A percentile compares a stretch with the other conserved stretches of the same genome.
Evolutionary conservation across 2,888 invertebrate species (phyloP).

Genomic region (Drosophila prostipennis): DNA sequence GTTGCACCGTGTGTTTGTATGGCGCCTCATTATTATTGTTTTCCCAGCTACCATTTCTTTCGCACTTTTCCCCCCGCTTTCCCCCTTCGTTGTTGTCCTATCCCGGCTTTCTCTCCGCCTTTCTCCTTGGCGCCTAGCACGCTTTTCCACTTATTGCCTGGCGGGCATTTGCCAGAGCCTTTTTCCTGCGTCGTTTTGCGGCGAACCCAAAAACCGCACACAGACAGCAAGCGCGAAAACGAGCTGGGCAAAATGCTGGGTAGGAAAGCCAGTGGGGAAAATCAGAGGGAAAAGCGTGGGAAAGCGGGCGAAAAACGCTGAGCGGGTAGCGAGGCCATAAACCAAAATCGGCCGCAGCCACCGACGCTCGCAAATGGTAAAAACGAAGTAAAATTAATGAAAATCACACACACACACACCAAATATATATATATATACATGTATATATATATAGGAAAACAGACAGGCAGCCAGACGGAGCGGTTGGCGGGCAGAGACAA

Average conservation of each 20-base stretch:
- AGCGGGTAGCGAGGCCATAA: slow-evolving; percentile 55
- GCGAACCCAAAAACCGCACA: slow-evolving; percentile 62
- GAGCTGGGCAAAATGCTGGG: slow-evolving; percentile 14
- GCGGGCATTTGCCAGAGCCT: slow-evolving; percentile 48
- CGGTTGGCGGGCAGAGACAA: slow-evolving; percentile 56
- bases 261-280: slow-evolving; percentile 8
- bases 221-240: slow-evolving; percentile 47
- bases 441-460: slow-evolving; percentile 21
- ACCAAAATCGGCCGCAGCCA: slow-evolving; percentile 67
- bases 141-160: slow-evolving; percentile 49
- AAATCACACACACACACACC: slow-evolving; percentile 57
- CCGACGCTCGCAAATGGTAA: slow-evolving; percentile 49
- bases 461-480: slow-evolving; percentile 20
- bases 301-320: slow-evolving; percentile 21
- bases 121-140: slow-evolving; percentile 40
- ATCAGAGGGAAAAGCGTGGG: not conserved
- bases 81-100: no score
- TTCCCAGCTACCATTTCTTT: slow-evolving; percentile 49
- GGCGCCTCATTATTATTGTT: slow-evolving; percentile 66
- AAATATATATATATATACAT: not conserved
- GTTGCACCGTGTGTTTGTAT: slow-evolving; percentile 63
- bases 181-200: slow-evolving; percentile 59
- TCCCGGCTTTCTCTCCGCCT: not conserved
- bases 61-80: slow-evolving; percentile 11
- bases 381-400: slow-evolving; percentile 73